Percentiles rank a stretch among this genome's conserved stretches.
phyloP scores from a whole-genome alignment of 35 echinoderm and acorn worm genomes.

The Acanthaster planci region DNA sequence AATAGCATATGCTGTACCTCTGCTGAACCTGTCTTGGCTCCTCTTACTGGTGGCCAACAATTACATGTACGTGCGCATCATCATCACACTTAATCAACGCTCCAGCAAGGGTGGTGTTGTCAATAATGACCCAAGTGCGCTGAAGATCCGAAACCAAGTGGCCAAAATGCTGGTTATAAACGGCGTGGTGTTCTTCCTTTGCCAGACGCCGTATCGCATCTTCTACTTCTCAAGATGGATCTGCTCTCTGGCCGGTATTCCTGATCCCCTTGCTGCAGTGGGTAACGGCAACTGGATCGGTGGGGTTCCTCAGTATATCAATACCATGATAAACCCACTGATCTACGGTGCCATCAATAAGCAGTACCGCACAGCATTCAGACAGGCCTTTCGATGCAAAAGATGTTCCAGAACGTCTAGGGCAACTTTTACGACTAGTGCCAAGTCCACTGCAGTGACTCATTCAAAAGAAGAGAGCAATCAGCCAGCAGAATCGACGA shows the following conservation, averaged over 20 bases:
- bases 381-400: not conserved
- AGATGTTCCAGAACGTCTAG: too few relatives aligned
- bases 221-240: too few relatives aligned
- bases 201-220: not conserved
- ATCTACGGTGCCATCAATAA: not conserved
- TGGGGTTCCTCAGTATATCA: not conserved
- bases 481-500: too few relatives aligned
- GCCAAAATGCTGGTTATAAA: slow-evolving; percentile 15
- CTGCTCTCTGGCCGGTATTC: too few relatives aligned
- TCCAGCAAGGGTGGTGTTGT: too few relatives aligned
- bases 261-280: too few relatives aligned
- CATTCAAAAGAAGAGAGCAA: too few relatives aligned
- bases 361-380: slow-evolving; percentile 5
- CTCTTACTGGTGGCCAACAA: not conserved
- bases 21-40: not conserved
- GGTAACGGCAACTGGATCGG: not conserved
- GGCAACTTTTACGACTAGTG: too few relatives aligned
- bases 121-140: not conserved
- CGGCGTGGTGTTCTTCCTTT: not conserved
- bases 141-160: slow-evolving; percentile 25
- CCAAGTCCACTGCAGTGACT: too few relatives aligned
- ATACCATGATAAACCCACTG: not conserved
- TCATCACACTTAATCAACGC: not conserved
- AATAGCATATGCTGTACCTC: not conserved
- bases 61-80: slow-evolving; percentile 24